Percentiles rank a stretch among this genome's conserved stretches.
These are phyloP conservation scores for Cryptotermes secundus DNA, from an alignment of 1,140 invertebrate species.

Conservation along the genomic window DNA sequence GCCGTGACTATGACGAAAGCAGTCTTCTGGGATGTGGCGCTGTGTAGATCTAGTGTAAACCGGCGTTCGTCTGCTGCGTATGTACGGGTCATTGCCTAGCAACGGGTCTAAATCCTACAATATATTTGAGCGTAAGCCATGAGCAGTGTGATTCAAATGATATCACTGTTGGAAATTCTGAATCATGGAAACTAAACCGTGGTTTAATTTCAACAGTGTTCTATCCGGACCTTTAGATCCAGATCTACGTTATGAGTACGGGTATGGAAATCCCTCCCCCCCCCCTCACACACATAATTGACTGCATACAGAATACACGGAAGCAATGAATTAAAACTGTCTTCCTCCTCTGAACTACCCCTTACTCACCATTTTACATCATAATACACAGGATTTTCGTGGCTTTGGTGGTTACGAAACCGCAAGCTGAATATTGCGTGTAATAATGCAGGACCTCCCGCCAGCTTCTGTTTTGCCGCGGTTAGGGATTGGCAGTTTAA, in stretches of 20 bases:
- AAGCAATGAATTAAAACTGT: constrained; percentile 10
- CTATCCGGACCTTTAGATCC: background rate
- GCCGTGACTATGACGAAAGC: too few species aligned
- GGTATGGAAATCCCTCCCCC: background rate
- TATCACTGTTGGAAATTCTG: background rate
- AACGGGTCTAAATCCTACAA: too few species aligned
- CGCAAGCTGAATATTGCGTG: background rate
- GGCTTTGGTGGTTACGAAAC: background rate
- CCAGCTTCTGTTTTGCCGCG: background rate
- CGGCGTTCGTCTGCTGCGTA: too few species aligned
- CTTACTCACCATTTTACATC: background rate
- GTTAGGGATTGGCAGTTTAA: background rate
- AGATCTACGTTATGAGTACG: background rate
- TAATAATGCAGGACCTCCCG: background rate
- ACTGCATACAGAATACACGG: background rate
- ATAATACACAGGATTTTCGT: constrained; percentile 6
- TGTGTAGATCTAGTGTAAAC: too few species aligned
- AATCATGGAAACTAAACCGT: background rate
- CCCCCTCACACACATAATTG: too few species aligned
- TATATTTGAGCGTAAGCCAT: background rate
- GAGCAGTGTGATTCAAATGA: background rate
- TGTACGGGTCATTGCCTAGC: too few species aligned
- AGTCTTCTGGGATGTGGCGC: too few species aligned
- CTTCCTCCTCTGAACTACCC: background rate
- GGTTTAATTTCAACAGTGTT: background rate